phyloP scores from a whole-genome alignment of 2,888 invertebrate species.

The Pseudanteris insignis region DNA sequence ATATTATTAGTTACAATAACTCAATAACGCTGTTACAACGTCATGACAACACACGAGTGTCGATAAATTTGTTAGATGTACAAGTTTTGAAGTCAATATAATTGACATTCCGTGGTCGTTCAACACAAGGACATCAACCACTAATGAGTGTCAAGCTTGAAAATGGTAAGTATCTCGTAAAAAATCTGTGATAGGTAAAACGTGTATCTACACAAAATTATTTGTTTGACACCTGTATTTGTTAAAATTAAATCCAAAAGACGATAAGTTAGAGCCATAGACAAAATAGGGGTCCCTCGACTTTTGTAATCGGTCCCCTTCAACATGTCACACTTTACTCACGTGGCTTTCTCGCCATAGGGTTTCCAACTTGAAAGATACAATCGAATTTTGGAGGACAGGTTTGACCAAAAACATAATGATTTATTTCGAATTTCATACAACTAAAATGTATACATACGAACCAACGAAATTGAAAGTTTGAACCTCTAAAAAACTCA shows the following conservation, averaged over 20 bases:
- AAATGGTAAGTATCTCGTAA: too few relatives aligned
- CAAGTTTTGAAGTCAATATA: too few relatives aligned
- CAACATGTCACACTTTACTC: slow-evolving; percentile 47
- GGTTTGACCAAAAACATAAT: slow-evolving; percentile 29
- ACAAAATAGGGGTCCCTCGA: slow-evolving; percentile 23
- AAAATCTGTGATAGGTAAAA: too few relatives aligned
- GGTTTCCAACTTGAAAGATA: slow-evolving; percentile 30
- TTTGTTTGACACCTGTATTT: slow-evolving; percentile 43
- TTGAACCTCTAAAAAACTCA: too few relatives aligned
- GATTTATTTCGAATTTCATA: slow-evolving; percentile 36
- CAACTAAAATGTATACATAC: too few relatives aligned
- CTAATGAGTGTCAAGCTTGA: too few relatives aligned
- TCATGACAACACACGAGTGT: not conserved
- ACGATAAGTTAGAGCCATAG: slow-evolving; percentile 10
- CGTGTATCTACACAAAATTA: not conserved
- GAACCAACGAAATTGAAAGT: too few relatives aligned
- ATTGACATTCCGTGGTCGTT: too few relatives aligned
- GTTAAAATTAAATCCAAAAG: slow-evolving; percentile 13
- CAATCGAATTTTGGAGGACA: slow-evolving; percentile 30
- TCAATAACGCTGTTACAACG: too few relatives aligned
- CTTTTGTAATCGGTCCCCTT: slow-evolving; percentile 42
- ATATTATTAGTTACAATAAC: too few relatives aligned
- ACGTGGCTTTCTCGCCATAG: slow-evolving; percentile 47
- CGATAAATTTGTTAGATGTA: too few relatives aligned
- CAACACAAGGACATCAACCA: too few relatives aligned